phyloP scores from a whole-genome alignment of 2,797 vertebrate species.

The Megalops cyprinoides region DNA sequence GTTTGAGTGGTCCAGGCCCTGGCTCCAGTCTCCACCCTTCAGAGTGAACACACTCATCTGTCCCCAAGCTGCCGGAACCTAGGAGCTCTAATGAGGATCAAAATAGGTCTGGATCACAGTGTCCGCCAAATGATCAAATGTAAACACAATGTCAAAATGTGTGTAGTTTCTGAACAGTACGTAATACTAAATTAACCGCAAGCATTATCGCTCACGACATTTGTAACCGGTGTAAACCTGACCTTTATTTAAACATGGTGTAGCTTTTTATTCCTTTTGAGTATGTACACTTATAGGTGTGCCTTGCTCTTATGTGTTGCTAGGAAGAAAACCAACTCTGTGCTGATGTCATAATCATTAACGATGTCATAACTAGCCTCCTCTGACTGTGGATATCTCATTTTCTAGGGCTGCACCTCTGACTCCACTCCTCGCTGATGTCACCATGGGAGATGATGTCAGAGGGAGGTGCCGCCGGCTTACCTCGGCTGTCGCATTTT shows the following conservation, averaged over 20 bases:
- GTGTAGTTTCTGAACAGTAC: not conserved
- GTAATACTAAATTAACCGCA: not conserved
- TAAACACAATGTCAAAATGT: not conserved
- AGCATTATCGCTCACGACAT: not conserved
- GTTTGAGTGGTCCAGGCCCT: too few relatives aligned
- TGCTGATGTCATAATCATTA: not conserved
- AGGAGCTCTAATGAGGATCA: not conserved
- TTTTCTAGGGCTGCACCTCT: not conserved
- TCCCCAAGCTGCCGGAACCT: too few relatives aligned
- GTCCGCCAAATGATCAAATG: too few relatives aligned
- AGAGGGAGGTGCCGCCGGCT: constrained; percentile 44
- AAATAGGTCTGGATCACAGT: not conserved
- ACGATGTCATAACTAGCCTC: not conserved
- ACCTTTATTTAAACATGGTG: too few relatives aligned
- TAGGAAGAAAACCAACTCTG: not conserved
- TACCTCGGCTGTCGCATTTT: constrained; percentile 90
- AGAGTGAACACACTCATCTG: too few relatives aligned
- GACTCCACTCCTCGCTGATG: too few relatives aligned
- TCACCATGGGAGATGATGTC: not conserved
- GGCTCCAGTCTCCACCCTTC: too few relatives aligned
- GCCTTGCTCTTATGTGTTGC: not conserved
- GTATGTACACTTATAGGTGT: not conserved
- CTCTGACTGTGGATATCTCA: not conserved
- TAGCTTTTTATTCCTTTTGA: too few relatives aligned
- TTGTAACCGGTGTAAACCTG: not conserved